Evolutionary conservation across 2,113 vertebrate genomes (phyloP).

Genomic region (Bombycilla garrulus): DNA sequence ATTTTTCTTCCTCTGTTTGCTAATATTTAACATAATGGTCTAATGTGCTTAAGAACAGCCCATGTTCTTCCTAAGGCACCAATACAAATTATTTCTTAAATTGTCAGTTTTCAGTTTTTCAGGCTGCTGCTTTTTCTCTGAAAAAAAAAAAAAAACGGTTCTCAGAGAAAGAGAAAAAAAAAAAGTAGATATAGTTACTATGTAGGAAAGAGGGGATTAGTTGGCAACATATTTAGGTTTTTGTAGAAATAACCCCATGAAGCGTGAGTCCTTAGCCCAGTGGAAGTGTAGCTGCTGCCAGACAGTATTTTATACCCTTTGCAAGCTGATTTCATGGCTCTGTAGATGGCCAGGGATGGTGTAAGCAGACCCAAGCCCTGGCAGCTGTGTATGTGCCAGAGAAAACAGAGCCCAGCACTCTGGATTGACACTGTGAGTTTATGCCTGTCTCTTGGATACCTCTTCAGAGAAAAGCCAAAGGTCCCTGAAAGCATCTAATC

Average conservation of each 20-base stretch:
- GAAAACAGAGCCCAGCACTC: background rate
- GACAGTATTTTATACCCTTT: background rate
- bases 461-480: background rate
- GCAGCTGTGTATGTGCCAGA: background rate
- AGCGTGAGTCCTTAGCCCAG: background rate
- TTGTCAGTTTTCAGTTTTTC: background rate
- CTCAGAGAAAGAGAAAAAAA: background rate
- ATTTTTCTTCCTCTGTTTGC: background rate
- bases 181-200: background rate
- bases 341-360: background rate
- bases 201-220: background rate
- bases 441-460: background rate
- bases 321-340: background rate
- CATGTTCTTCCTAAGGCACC: background rate
- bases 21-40: background rate
- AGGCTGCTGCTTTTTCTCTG: background rate
- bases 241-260: background rate
- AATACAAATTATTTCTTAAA: background rate
- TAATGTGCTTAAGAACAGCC: background rate
- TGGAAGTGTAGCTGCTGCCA: background rate
- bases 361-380: background rate
- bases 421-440: background rate
- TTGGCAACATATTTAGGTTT: background rate
- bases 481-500: background rate
- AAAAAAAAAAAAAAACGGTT: background rate